phyloP scores from a whole-genome alignment of 2,113 vertebrate genomes.

The Corvus moneduloides region DNA sequence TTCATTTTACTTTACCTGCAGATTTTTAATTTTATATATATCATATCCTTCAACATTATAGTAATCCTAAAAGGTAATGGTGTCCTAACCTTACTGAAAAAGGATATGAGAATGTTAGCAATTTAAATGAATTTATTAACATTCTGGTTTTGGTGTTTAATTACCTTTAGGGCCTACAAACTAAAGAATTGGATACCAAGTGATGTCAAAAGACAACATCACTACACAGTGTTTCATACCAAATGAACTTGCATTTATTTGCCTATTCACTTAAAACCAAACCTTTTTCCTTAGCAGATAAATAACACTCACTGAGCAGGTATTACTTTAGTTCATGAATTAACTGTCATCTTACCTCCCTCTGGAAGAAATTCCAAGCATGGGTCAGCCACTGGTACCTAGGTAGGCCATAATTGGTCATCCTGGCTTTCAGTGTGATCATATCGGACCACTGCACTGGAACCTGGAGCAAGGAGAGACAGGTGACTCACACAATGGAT shows the following conservation, averaged over 20 bases:
- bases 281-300: background rate
- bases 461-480: conserved; percentile 69
- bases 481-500: background rate
- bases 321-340: background rate
- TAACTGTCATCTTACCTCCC: conserved; percentile 80
- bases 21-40: background rate
- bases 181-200: background rate
- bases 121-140: background rate
- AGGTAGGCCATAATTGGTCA: conserved; percentile 91
- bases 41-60: background rate
- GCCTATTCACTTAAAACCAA: background rate
- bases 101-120: background rate
- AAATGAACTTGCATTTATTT: background rate
- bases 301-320: background rate
- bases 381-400: conserved; percentile 94
- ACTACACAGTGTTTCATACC: background rate
- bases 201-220: background rate
- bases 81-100: background rate
- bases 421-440: conserved; percentile 93
- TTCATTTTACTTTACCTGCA: background rate
- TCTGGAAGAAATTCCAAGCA: conserved; percentile 98
- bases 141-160: background rate
- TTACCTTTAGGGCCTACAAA: background rate
- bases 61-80: background rate
- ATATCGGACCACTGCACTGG: conserved; percentile 94